Conservation (phyloP, 2,113 vertebrate species). For the Hyperoodon ampullatus region DNA sequence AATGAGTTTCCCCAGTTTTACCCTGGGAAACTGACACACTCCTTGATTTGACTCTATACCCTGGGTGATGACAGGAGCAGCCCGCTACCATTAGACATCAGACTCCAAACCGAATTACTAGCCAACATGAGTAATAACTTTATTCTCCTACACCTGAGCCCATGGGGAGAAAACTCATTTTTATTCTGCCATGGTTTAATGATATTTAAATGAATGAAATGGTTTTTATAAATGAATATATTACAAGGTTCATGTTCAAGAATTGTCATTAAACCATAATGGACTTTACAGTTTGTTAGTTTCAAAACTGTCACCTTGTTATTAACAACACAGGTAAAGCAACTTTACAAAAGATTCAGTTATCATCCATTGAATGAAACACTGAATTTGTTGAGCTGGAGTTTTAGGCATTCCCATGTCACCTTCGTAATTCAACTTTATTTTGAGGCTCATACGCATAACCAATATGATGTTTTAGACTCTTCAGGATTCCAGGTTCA, state of each 20-base stretch:
- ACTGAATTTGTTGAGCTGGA: fast-evolving
- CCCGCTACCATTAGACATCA: fast-evolving
- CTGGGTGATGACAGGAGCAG: background rate
- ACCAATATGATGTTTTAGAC: background rate
- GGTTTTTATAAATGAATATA: conserved; percentile 63
- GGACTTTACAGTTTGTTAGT: conserved; percentile 70
- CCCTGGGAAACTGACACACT: fast-evolving
- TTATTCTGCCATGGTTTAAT: conserved; percentile 64
- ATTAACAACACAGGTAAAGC: conserved; percentile 25
- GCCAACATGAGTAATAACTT: background rate
- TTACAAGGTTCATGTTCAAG: conserved; percentile 47
- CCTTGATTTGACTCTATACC: background rate
- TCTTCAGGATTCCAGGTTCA: background rate
- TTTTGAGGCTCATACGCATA: fast-evolving
- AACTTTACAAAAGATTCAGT: background rate
- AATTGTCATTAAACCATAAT: conserved; percentile 23
- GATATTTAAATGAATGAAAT: conserved; percentile 58
- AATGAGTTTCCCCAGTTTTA: background rate
- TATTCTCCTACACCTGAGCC: background rate
- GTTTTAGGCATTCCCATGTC: background rate
- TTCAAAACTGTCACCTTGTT: conserved; percentile 67
- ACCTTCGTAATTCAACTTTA: fast-evolving
- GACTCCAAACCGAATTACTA: fast-evolving
- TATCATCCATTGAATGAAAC: background rate
- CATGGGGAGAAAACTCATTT: background rate